Conservation (phyloP, 1,140 invertebrate species). For the Batillaria attramentaria region DNA sequence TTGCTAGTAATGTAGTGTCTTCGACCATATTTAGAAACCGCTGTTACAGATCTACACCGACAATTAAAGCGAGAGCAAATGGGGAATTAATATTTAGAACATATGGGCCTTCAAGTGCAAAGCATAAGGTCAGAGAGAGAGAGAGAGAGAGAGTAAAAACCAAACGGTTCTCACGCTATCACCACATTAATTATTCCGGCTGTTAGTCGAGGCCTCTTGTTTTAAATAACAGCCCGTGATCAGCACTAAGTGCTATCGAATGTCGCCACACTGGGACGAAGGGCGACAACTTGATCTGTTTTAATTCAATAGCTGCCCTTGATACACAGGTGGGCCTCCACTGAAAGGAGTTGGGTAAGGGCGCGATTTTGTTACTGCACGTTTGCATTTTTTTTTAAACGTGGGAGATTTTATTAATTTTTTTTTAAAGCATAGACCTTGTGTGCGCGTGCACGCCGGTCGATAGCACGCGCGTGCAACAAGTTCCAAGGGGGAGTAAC, state of each 20-base stretch:
- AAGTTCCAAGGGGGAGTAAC: conserved; percentile 6
- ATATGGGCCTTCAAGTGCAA: neutral
- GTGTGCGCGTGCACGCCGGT: neutral
- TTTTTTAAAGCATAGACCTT: neutral
- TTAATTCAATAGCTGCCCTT: neutral
- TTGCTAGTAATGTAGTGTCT: too few species aligned
- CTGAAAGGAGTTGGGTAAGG: neutral
- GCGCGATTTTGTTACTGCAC: neutral
- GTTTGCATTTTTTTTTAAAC: neutral
- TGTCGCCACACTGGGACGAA: neutral
- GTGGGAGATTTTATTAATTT: neutral
- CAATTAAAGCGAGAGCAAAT: neutral
- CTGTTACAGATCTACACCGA: neutral
- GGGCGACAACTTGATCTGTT: neutral
- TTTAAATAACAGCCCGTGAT: too few species aligned
- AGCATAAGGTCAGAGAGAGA: too few species aligned
- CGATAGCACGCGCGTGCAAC: neutral
- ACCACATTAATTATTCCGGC: conserved; percentile 13
- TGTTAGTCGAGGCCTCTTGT: too few species aligned
- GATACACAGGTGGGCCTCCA: neutral
- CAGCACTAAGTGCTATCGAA: too few species aligned
- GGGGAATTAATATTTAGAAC: neutral
- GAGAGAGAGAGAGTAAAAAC: neutral
- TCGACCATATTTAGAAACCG: too few species aligned
- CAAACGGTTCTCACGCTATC: neutral